A percentile compares a stretch with the other conserved stretches of the same genome.
phyloP scores from a whole-genome alignment of 2,113 vertebrate genomes.

The Anseranas semipalmata region DNA sequence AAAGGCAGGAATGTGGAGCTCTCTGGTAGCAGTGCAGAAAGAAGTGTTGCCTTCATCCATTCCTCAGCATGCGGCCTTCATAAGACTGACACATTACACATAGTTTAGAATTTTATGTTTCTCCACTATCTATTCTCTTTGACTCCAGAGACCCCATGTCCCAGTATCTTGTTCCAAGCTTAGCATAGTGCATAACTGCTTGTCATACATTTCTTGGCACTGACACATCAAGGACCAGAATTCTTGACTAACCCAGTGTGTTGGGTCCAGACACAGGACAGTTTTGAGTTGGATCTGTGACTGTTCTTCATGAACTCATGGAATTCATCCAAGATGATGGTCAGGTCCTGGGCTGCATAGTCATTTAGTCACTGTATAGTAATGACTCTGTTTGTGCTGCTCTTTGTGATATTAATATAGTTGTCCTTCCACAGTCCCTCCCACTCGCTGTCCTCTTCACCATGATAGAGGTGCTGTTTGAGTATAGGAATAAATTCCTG shows the following conservation, averaged over 20 bases:
- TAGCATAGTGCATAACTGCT: neutral
- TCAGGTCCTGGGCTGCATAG: neutral
- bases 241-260: neutral
- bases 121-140: neutral
- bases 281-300: neutral
- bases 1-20: neutral
- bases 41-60: neutral
- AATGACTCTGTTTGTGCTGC: accelerated
- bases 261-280: neutral
- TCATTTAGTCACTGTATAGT: neutral
- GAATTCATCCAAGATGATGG: neutral
- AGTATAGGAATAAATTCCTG: neutral
- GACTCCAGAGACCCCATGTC: neutral
- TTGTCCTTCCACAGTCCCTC: neutral
- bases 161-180: neutral
- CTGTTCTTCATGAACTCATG: neutral
- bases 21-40: neutral
- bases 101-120: neutral
- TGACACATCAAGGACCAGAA: neutral
- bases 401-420: neutral
- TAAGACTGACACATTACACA: neutral
- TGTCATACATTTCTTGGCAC: neutral
- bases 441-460: neutral
- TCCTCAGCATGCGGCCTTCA: neutral
- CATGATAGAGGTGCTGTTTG: neutral